These are phyloP conservation scores for Sesamia inferens DNA, from an alignment of 2,888 invertebrate species.

Conservation along the genomic window DNA sequence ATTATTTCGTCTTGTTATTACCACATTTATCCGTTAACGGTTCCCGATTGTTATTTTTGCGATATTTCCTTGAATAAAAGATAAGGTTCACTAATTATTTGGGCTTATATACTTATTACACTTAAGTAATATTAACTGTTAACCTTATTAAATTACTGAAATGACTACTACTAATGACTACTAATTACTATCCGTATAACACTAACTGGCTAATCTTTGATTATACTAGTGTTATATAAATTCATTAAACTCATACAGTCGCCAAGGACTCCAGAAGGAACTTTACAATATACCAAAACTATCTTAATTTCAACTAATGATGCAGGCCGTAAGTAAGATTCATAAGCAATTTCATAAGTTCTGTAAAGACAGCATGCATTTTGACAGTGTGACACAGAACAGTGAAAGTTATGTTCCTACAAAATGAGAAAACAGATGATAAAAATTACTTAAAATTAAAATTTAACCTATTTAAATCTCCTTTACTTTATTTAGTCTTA, in stretches of 20 bases:
- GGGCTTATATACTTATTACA: neutral
- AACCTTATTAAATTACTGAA: neutral
- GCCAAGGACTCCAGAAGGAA: constrained; percentile 5
- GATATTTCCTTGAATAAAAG: constrained; percentile 36
- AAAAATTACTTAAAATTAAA: neutral
- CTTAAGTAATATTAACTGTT: constrained; percentile 1
- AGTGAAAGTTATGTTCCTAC: too few relatives aligned
- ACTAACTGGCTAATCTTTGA: neutral
- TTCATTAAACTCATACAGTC: constrained; percentile 2
- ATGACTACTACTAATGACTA: too few relatives aligned
- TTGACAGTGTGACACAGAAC: neutral
- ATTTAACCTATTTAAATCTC: neutral
- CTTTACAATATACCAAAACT: constrained; percentile 23
- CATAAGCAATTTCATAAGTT: neutral
- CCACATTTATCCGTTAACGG: constrained; percentile 46
- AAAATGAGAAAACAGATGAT: neutral
- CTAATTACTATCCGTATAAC: too few relatives aligned
- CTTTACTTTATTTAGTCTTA: neutral
- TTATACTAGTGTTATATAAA: constrained; percentile 6
- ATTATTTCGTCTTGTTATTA: constrained; percentile 63
- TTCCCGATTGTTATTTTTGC: constrained; percentile 7
- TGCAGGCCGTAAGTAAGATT: constrained; percentile 10
- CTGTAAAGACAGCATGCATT: neutral
- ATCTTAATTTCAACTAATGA: neutral
- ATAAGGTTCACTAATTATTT: constrained; percentile 12